Evolutionary conservation across 2,888 invertebrate species (phyloP).

Genomic region (Cenopis cana): DNA sequence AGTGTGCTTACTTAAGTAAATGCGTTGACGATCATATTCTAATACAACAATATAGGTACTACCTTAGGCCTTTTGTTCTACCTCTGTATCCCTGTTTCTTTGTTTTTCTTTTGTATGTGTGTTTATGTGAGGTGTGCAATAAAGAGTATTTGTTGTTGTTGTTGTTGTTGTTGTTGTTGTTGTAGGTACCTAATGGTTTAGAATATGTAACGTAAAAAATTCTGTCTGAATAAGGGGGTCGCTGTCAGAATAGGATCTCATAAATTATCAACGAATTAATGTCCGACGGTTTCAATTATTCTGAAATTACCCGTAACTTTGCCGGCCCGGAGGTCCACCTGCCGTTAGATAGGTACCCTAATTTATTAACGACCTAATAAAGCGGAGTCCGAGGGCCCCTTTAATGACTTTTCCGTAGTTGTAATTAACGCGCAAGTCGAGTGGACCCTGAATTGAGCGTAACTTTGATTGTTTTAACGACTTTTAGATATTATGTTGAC

Average conservation of each 20-base stretch:
- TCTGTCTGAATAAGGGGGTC: not conserved
- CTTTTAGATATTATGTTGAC: not conserved
- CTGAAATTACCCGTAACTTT: conserved; percentile 33
- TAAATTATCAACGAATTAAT: conserved; percentile 31
- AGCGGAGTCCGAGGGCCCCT: conserved; percentile 51
- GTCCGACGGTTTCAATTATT: conserved; percentile 38
- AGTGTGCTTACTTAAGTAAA: no score
- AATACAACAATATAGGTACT: not conserved
- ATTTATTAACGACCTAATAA: conserved; percentile 67
- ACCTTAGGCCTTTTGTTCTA: no score
- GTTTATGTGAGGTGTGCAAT: no score
- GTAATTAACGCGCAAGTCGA: conserved; percentile 46
- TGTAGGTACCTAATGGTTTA: no score
- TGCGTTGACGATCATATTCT: not conserved
- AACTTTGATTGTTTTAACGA: conserved; percentile 9
- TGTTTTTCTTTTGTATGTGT: no score
- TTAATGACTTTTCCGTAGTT: conserved; percentile 54
- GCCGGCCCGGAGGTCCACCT: conserved; percentile 47
- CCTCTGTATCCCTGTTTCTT: no score
- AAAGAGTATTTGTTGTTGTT: no score
- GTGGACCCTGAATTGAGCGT: conserved; percentile 35
- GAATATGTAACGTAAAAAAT: not conserved
- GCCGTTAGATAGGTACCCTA: conserved; percentile 54
- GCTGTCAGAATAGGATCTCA: not conserved
- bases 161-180: no score